Evolutionary conservation across 2,113 vertebrate species (phyloP).

Genomic region (Tragelaphus strepsiceros): DNA sequence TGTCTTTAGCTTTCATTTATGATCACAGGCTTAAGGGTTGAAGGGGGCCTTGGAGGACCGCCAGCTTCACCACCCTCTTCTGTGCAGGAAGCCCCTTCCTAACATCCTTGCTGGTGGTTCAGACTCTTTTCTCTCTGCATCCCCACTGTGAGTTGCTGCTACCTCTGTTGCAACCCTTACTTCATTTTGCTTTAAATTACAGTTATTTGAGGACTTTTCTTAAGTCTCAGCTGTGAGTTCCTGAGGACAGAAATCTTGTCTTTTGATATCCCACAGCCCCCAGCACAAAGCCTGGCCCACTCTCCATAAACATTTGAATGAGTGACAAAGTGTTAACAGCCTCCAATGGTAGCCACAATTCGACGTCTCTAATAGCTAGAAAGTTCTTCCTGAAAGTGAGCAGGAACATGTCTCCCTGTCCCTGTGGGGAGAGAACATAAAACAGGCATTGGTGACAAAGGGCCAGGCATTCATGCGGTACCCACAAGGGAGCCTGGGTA

Average conservation of each 20-base stretch:
- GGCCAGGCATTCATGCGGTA: not conserved
- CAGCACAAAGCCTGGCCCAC: not conserved
- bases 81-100: not conserved
- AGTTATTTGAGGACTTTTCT: constrained; percentile 51
- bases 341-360: constrained; percentile 4
- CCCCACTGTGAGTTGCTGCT: not conserved
- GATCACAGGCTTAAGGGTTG: not conserved
- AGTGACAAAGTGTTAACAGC: constrained; percentile 49
- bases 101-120: not conserved
- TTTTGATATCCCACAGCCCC: not conserved
- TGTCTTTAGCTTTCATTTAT: constrained; percentile 13
- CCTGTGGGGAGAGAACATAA: not conserved
- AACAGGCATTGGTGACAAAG: not conserved
- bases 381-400: not conserved
- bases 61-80: not conserved
- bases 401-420: not conserved
- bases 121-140: not conserved
- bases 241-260: constrained; percentile 17
- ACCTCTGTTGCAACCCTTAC: not conserved
- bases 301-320: constrained; percentile 59
- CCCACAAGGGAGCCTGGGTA: not conserved
- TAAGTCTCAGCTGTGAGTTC: constrained; percentile 13
- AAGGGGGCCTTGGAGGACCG: not conserved
- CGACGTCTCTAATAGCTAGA: constrained; percentile 16
- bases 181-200: constrained; percentile 54